Evolutionary conservation across 2,888 invertebrate genomes (phyloP).

Genomic region (Acleris sparsana): DNA sequence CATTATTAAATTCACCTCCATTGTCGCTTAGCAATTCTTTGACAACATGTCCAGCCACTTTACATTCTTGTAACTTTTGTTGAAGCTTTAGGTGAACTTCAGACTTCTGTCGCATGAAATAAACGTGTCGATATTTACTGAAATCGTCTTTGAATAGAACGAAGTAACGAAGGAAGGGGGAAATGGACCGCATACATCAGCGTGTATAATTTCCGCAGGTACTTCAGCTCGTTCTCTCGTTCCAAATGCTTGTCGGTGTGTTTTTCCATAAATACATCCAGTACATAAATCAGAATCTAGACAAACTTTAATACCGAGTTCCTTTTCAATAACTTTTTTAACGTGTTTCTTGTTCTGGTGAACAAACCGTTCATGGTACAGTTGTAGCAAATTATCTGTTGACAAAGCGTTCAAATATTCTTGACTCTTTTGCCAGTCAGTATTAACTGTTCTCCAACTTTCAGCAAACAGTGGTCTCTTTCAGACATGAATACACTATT

Average conservation of each 20-base stretch:
- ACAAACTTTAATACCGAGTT: slow-evolving; percentile 18
- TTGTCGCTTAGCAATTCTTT: too few species aligned
- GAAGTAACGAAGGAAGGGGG: neutral
- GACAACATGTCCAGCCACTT: too few species aligned
- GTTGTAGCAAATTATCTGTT: slow-evolving; percentile 14
- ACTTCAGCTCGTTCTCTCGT: slow-evolving; percentile 23
- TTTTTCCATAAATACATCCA: slow-evolving; percentile 37
- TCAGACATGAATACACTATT: slow-evolving; percentile 5
- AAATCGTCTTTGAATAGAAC: slow-evolving; percentile 11
- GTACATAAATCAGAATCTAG: slow-evolving; percentile 29
- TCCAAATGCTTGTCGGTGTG: slow-evolving; percentile 31
- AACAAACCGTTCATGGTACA: slow-evolving; percentile 27
- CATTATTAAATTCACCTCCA: too few species aligned
- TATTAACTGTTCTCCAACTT: too few species aligned
- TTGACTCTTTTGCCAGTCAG: slow-evolving; percentile 6
- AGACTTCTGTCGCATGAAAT: slow-evolving; percentile 7
- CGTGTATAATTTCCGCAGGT: slow-evolving; percentile 34
- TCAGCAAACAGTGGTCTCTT: neutral
- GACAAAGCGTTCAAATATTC: slow-evolving; percentile 12
- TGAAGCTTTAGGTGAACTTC: slow-evolving; percentile 8
- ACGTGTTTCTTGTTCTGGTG: slow-evolving; percentile 28
- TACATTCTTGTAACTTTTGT: neutral
- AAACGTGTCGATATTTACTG: slow-evolving; percentile 6
- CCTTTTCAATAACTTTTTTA: slow-evolving; percentile 16
- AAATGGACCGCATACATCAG: slow-evolving; percentile 38